Conservation (phyloP, 2,113 vertebrate genomes). For the Puma concolor region DNA sequence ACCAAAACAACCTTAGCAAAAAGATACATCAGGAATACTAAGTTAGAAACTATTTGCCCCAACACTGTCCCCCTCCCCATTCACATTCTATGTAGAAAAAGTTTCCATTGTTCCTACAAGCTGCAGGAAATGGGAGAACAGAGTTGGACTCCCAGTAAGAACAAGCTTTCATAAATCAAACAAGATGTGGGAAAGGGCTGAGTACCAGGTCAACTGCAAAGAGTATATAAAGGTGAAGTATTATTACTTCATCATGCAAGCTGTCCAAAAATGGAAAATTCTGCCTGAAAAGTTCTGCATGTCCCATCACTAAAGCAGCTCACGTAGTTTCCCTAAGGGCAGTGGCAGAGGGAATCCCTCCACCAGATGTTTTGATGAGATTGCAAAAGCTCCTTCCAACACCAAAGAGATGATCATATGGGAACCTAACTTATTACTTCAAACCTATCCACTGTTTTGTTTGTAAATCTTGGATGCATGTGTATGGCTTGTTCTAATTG, state of each 20-base stretch:
- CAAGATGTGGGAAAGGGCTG: neutral
- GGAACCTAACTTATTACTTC: neutral
- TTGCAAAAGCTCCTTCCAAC: neutral
- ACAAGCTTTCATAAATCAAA: conserved; percentile 5
- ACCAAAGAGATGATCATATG: neutral
- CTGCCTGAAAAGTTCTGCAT: neutral
- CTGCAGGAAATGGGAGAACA: neutral
- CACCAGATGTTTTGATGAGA: neutral
- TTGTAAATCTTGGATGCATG: neutral
- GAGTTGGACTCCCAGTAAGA: neutral
- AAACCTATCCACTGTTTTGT: neutral
- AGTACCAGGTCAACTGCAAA: neutral
- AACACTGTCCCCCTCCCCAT: neutral
- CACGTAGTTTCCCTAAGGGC: neutral
- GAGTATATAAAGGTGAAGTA: neutral
- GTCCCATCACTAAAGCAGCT: neutral
- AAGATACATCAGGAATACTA: neutral
- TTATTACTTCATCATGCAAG: neutral
- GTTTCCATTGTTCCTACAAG: neutral
- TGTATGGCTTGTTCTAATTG: neutral
- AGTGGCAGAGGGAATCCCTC: neutral
- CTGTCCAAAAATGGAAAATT: neutral
- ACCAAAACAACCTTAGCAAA: neutral
- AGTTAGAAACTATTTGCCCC: neutral
- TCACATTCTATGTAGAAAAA: neutral